A percentile compares a stretch with the other conserved stretches of the same genome.
phyloP scores from a whole-genome alignment of 2,797 vertebrate species.

The Micropoecilia bifurca region DNA sequence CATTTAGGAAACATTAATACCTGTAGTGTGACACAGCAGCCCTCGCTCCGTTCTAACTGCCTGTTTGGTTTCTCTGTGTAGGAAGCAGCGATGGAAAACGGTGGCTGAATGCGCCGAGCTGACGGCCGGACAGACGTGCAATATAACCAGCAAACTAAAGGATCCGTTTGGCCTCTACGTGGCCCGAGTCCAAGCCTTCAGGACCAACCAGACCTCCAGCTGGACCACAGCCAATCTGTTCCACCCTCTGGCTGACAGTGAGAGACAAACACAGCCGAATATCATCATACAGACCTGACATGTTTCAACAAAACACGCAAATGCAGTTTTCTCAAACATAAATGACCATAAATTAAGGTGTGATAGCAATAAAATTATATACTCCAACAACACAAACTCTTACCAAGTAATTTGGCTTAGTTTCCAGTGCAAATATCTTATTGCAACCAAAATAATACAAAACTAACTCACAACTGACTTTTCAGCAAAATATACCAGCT shows the following conservation, averaged over 20 bases:
- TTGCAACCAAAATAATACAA: no score
- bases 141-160: slow-evolving; percentile 57
- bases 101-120: slow-evolving; percentile 51
- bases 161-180: slow-evolving; percentile 27
- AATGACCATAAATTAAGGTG: background rate
- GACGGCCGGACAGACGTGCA: slow-evolving; percentile 50
- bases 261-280: slow-evolving; percentile 22
- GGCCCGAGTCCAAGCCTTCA: slow-evolving; percentile 60
- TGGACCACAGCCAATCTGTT: slow-evolving; percentile 63
- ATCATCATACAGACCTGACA: background rate
- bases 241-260: slow-evolving; percentile 70
- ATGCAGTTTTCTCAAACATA: background rate
- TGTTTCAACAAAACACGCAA: background rate
- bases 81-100: slow-evolving; percentile 51
- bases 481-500: no score
- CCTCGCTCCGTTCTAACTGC: background rate
- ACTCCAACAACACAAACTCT: no score
- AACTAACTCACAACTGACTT: no score
- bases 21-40: background rate
- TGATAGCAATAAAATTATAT: background rate
- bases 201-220: slow-evolving; percentile 40
- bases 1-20: background rate
- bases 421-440: no score
- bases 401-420: no score
- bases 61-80: slow-evolving; percentile 17